Percentiles rank a stretch among this genome's conserved stretches.
Evolutionary conservation across 2,797 vertebrate genomes (phyloP).

Genomic region (Agapornis canus): DNA sequence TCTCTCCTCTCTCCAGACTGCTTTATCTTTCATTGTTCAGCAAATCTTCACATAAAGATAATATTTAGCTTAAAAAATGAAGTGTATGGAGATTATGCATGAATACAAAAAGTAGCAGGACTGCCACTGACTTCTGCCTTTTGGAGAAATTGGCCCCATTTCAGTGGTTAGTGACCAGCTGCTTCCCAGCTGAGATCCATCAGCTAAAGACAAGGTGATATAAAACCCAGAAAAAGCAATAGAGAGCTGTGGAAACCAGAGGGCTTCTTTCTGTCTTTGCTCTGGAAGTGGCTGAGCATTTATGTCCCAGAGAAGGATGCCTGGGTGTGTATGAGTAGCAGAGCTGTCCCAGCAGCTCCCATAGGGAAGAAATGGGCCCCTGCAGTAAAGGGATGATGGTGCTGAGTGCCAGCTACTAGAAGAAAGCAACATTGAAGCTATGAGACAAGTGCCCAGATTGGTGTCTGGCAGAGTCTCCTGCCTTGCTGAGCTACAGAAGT

Average conservation of each 20-base stretch:
- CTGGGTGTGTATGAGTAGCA: background rate
- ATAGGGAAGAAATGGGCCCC: background rate
- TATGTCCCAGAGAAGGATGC: background rate
- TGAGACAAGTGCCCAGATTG: background rate
- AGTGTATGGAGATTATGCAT: background rate
- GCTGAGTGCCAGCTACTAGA: background rate
- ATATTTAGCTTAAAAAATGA: background rate
- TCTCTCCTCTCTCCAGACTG: background rate
- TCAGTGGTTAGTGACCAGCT: background rate
- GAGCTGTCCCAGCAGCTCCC: background rate
- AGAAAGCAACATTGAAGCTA: background rate
- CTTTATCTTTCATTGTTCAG: background rate
- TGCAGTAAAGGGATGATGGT: background rate
- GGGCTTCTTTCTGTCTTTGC: background rate
- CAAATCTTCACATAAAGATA: background rate
- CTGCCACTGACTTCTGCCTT: background rate
- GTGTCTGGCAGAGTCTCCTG: background rate
- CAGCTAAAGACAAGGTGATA: slow-evolving; percentile 4
- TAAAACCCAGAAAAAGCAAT: background rate
- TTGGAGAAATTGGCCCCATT: background rate
- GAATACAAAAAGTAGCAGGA: background rate
- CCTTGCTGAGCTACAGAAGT: background rate
- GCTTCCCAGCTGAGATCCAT: background rate
- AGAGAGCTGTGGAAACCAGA: background rate
- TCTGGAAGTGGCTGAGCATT: background rate